Evolutionary conservation across 2,113 vertebrate genomes (phyloP).

Genomic region (Callorhinus ursinus): DNA sequence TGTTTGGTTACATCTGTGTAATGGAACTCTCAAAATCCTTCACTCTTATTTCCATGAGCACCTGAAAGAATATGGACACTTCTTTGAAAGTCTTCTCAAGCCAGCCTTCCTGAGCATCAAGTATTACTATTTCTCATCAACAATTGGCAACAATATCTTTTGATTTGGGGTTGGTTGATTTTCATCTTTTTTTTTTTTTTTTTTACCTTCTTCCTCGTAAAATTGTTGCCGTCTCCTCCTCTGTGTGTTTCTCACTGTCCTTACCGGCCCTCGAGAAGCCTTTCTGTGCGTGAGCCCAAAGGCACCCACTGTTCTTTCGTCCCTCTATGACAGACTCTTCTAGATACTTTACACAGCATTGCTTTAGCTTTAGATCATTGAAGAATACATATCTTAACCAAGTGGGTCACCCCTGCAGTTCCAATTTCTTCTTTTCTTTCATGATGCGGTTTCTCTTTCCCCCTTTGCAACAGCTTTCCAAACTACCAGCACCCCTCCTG

Average conservation of each 20-base stretch:
- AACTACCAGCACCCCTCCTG: background rate
- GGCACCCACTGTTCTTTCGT: background rate
- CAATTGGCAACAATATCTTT: background rate
- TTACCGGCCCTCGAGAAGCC: background rate
- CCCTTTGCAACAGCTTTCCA: background rate
- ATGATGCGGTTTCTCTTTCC: background rate
- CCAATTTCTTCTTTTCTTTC: background rate
- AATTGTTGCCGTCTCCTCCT: background rate
- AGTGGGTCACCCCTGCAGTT: background rate
- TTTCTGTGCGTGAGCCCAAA: background rate
- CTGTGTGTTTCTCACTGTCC: background rate
- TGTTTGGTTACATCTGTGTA: conserved; percentile 12
- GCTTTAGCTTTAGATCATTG: background rate
- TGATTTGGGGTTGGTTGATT: background rate
- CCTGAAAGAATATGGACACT: background rate
- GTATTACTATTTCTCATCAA: background rate
- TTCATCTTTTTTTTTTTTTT: background rate
- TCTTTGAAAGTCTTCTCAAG: background rate
- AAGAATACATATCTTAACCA: background rate
- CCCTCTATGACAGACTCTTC: background rate
- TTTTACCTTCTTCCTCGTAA: background rate
- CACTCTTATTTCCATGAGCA: background rate
- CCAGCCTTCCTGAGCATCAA: background rate
- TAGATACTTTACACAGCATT: background rate
- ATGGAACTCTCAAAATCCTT: background rate